Evolutionary conservation across 2,888 invertebrate species (phyloP).

Genomic region (Heliconius cydno): DNA sequence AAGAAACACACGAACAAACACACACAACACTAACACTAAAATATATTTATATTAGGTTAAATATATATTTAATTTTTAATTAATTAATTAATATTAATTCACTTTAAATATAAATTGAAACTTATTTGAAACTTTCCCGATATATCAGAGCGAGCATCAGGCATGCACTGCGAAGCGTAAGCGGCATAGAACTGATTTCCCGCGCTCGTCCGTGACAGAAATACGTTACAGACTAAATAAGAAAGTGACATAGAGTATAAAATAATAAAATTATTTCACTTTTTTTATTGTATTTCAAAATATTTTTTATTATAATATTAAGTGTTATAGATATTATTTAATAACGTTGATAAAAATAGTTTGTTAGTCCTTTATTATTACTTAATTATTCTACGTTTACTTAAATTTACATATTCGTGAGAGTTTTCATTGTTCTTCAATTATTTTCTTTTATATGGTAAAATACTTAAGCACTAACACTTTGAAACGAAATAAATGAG

Average conservation of each 20-base stretch:
- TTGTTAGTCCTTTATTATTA: no score
- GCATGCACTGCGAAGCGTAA: constrained; percentile 50
- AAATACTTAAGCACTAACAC: no score
- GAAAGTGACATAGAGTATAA: constrained; percentile 26
- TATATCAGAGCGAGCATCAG: constrained; percentile 37
- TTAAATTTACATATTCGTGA: no score
- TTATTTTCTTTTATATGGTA: no score
- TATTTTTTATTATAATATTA: not conserved
- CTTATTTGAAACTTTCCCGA: constrained; percentile 36
- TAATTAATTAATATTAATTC: not conserved
- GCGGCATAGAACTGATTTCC: constrained; percentile 52
- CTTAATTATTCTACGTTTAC: no score
- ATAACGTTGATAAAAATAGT: not conserved
- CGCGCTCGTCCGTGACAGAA: constrained; percentile 49
- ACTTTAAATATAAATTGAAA: constrained; percentile 5
- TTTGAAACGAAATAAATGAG: no score
- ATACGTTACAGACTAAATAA: constrained; percentile 49
- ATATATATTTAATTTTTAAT: not conserved
- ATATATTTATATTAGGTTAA: not conserved
- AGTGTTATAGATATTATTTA: not conserved
- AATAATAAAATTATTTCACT: not conserved
- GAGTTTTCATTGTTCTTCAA: no score
- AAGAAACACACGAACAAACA: constrained; percentile 27
- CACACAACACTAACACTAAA: constrained; percentile 25
- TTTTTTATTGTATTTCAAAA: not conserved